A percentile compares a stretch with the other conserved stretches of the same genome.
phyloP scores from a whole-genome alignment of 53 echinoderm and acorn worm genomes.

The Holothuria leucospilota region DNA sequence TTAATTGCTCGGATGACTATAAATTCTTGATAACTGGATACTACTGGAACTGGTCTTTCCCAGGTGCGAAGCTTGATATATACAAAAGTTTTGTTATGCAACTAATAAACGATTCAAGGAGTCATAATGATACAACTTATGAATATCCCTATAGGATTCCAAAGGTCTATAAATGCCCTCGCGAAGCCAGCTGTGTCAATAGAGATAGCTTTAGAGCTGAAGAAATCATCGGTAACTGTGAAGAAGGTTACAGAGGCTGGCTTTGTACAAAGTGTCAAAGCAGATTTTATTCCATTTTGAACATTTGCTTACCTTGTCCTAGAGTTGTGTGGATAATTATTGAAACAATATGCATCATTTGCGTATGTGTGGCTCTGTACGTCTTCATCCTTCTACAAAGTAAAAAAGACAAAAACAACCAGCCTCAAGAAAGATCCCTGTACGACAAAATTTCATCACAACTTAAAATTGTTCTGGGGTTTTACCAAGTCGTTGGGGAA shows the following conservation, averaged over 20 bases:
- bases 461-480: too few species aligned
- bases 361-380: background rate
- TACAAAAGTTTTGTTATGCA: background rate
- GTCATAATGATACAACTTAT: too few species aligned
- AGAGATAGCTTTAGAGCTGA: too few species aligned
- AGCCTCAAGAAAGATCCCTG: background rate
- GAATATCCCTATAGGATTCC: too few species aligned
- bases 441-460: background rate
- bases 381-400: background rate
- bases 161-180: too few species aligned
- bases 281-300: too few species aligned
- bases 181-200: too few species aligned
- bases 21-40: background rate
- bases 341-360: background rate
- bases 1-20: conserved; percentile 7
- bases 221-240: too few species aligned
- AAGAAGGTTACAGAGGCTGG: too few species aligned
- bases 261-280: too few species aligned
- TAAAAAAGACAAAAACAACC: background rate
- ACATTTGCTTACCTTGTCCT: too few species aligned
- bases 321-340: background rate
- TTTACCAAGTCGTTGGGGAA: too few species aligned
- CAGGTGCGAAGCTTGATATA: background rate
- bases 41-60: conserved; percentile 25
- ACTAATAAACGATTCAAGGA: background rate